Percentiles rank a stretch among this genome's conserved stretches.
These are phyloP conservation scores for Rhinolophus sinicus DNA, from an alignment of 2,113 vertebrate species.

Conservation along the genomic window DNA sequence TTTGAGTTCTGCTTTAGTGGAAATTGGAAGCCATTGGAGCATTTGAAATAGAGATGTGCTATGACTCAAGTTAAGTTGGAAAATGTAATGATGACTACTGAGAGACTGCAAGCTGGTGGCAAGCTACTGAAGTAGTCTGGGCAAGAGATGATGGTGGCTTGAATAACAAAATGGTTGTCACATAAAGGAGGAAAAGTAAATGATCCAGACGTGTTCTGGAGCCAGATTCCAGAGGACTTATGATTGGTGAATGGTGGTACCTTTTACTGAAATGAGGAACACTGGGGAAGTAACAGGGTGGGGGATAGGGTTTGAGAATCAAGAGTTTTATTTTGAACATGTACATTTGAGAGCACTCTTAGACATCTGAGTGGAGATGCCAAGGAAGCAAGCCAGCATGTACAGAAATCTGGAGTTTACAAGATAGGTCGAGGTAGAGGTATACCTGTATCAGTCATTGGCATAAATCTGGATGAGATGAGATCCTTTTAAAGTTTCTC, in stretches of 20 bases:
- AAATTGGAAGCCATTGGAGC: not conserved
- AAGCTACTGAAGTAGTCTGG: not conserved
- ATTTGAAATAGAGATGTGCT: not conserved
- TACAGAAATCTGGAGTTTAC: not conserved
- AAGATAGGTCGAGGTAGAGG: not conserved
- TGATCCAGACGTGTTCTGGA: not conserved
- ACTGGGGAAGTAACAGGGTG: not conserved
- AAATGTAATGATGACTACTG: not conserved
- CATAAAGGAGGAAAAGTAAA: not conserved
- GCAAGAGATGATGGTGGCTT: not conserved
- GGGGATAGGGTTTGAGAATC: fast-evolving
- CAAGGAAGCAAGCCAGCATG: not conserved
- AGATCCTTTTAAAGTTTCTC: not conserved
- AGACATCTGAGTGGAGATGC: not conserved
- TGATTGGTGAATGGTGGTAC: not conserved
- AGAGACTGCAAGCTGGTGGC: not conserved
- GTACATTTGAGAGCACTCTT: not conserved
- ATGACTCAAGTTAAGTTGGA: not conserved
- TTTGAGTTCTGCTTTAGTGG: not conserved
- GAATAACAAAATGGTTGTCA: not conserved
- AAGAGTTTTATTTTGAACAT: not conserved
- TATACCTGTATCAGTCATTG: not conserved
- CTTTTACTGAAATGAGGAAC: not conserved
- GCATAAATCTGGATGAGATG: not conserved
- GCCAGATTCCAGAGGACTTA: not conserved